Conservation (phyloP, 2,797 vertebrate genomes). For the Macroramphosus scolopax region DNA sequence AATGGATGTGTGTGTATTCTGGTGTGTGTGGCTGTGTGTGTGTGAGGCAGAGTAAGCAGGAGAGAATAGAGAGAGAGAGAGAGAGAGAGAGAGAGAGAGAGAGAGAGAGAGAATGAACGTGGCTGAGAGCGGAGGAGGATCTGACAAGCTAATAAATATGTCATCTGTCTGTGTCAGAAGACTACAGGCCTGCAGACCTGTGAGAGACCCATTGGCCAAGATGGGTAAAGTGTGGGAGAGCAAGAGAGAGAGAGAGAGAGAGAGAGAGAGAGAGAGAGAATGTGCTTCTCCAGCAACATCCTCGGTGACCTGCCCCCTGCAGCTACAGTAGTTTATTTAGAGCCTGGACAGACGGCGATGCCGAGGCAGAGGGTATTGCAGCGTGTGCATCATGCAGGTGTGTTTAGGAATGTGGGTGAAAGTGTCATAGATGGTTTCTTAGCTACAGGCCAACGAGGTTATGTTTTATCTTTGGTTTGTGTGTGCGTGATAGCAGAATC, state of each 20-base stretch:
- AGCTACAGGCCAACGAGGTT: too few species aligned
- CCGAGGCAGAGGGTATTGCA: too few species aligned
- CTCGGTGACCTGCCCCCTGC: constrained; percentile 64
- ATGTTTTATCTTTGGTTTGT: too few species aligned
- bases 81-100: constrained; percentile 67
- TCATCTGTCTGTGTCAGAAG: constrained; percentile 90
- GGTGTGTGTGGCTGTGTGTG: too few species aligned
- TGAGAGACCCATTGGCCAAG: constrained; percentile 60
- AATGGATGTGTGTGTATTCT: too few species aligned
- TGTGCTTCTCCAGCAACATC: constrained; percentile 71
- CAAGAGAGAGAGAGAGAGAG: constrained; percentile 58
- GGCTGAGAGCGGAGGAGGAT: constrained; percentile 42
- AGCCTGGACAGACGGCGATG: constrained; percentile 27
- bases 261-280: constrained; percentile 34
- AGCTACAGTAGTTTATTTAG: constrained; percentile 51
- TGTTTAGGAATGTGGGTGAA: constrained; percentile 11
- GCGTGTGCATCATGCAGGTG: too few species aligned
- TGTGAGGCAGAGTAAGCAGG: too few species aligned
- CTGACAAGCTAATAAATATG: constrained; percentile 98
- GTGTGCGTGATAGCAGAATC: too few species aligned
- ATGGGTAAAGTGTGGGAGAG: constrained; percentile 44
- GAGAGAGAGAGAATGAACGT: constrained; percentile 81
- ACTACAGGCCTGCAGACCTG: constrained; percentile 84
- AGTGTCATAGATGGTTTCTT: background rate
- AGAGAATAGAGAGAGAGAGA: constrained; percentile 28